Conservation (phyloP, 1,140 invertebrate species). For the Centruroides sculpturatus region DNA sequence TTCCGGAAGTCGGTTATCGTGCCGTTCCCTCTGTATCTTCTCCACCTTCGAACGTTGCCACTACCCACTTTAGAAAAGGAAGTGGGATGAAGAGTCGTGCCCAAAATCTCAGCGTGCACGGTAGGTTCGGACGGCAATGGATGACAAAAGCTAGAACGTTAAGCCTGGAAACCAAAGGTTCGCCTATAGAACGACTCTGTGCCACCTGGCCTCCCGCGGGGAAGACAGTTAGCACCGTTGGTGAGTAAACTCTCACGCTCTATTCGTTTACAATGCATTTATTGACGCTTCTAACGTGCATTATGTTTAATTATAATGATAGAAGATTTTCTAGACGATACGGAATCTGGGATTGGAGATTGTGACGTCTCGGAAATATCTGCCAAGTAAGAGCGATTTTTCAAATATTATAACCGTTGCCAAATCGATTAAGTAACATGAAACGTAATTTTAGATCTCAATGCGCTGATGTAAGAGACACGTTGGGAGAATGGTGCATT, state of each 20-base stretch:
- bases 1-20: not conserved
- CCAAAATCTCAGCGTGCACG: not conserved
- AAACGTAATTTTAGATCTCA: not conserved
- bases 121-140: not conserved
- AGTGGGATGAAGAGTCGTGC: not conserved
- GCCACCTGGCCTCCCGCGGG: conserved; percentile 12
- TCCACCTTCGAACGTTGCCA: not conserved
- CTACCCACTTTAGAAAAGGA: not conserved
- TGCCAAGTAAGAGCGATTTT: not conserved
- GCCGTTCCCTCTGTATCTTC: not conserved
- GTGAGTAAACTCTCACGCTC: not conserved
- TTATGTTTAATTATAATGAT: too few relatives aligned
- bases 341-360: not conserved
- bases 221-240: conserved; percentile 5
- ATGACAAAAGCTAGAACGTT: conserved; percentile 10
- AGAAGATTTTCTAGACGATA: not conserved
- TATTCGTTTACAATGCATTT: too few relatives aligned
- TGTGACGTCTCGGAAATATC: not conserved
- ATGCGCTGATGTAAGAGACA: conserved; percentile 1
- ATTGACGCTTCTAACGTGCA: too few relatives aligned
- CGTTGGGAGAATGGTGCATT: conserved; percentile 28
- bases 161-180: conserved; percentile 9
- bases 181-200: conserved; percentile 6
- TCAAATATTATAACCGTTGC: not conserved
- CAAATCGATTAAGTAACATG: not conserved